Evolutionary conservation across 2,888 invertebrate species (phyloP).

Genomic region (Bhutanitis thaidina): DNA sequence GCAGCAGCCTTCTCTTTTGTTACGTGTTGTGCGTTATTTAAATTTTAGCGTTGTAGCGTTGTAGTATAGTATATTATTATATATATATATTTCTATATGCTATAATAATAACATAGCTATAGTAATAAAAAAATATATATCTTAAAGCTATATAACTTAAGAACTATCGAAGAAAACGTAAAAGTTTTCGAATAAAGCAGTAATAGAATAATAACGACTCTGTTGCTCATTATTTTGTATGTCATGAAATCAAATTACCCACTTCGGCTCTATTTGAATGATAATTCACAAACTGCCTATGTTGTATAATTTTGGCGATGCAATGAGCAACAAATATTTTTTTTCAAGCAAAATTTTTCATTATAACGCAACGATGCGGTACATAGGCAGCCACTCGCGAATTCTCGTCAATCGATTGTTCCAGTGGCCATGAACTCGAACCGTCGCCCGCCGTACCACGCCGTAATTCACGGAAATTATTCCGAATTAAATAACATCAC

Average conservation of each 20-base stretch:
- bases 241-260: too few relatives aligned
- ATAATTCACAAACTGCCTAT: too few relatives aligned
- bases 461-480: conserved; percentile 43
- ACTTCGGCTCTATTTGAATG: too few relatives aligned
- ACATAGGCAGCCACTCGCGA: conserved; percentile 32
- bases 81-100: too few relatives aligned
- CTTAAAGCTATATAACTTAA: too few relatives aligned
- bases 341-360: conserved; percentile 35
- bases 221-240: too few relatives aligned
- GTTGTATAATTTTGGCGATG: too few relatives aligned
- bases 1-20: conserved; percentile 9
- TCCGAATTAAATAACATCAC: conserved; percentile 40
- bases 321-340: neutral
- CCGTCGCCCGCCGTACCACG: conserved; percentile 40
- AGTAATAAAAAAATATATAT: conserved; percentile 6
- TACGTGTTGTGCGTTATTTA: conserved; percentile 7
- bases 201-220: too few relatives aligned
- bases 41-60: neutral
- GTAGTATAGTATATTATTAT: too few relatives aligned
- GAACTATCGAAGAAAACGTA: too few relatives aligned
- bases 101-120: too few relatives aligned
- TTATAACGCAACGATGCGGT: conserved; percentile 32
- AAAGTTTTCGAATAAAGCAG: too few relatives aligned
- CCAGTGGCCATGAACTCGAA: conserved; percentile 63
- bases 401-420: conserved; percentile 65